Evolutionary conservation across 2,888 invertebrate species (phyloP), one percentile per base, ranked within the genome.

Genomic region (Thereva nobilitata): DNA sequence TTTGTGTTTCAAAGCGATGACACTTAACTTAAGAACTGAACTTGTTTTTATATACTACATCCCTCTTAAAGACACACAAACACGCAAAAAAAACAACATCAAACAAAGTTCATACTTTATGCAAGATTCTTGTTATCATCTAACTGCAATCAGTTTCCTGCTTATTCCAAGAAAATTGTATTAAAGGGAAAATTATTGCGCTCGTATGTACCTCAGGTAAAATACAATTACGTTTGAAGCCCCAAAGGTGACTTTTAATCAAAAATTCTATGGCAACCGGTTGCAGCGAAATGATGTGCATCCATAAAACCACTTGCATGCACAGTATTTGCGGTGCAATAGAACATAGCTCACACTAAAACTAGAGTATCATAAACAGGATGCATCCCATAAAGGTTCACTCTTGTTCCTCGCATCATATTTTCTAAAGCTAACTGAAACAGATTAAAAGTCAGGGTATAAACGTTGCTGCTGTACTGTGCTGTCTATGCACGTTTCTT

Each of bases 201-300:
- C 6, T 23, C 23, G 34, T 34, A 3, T 35, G 35, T 50, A 50
- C 23, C 12, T 50, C 50, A 34, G 35, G 35, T 7, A 23, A 9
- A 9, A 50, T 23, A 23, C 34, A 50, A 34, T 34, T 5, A 50
- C 50, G 34, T 50, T 23, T 50, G 35, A 6, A 50, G 7, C 35
- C 50, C 50, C 50, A 23, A 50, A 50, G 50, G 50, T 23, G 50
- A 8, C 23, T 50, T 50, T 50, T 23, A 50, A 50, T 50, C 34
- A 50, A 50, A 50, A 34, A 50, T 50, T 50, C 50, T 50, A 50
- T 50, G 50, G 50, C 23, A 50, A 47, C 34, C 23, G 35, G 50
- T 50, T 23, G 50, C 23, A 50, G 50, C 8, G 34, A 50, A 50
- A 35, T 50, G 50, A 34, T 23, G 35, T 23, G 50, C 7, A 50